phyloP scores from a whole-genome alignment of 2,113 vertebrate species.

The Callipepla californica region DNA sequence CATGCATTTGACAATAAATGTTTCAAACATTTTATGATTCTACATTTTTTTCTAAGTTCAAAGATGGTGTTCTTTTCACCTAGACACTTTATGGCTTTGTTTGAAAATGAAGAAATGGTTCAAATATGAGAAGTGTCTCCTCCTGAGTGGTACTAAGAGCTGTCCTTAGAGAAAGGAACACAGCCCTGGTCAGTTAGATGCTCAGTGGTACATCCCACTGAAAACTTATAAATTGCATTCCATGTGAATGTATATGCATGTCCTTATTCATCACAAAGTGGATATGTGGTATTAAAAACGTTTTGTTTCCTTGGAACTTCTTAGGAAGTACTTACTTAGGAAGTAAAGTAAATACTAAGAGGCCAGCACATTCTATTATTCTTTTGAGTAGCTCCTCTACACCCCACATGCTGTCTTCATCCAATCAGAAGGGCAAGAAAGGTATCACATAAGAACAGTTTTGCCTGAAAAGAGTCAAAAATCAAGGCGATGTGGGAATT shows the following conservation, averaged over 20 bases:
- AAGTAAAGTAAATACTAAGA: not conserved
- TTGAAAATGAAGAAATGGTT: not conserved
- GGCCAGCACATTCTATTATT: not conserved
- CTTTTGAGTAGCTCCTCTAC: not conserved
- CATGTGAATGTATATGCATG: not conserved
- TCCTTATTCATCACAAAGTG: not conserved
- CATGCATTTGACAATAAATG: not conserved
- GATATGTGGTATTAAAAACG: not conserved
- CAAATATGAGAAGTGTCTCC: not conserved
- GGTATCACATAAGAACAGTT: not conserved
- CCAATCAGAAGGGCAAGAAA: not conserved
- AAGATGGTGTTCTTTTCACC: not conserved
- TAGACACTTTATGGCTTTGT: not conserved
- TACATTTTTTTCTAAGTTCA: not conserved
- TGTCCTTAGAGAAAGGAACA: not conserved
- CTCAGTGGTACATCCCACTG: not conserved
- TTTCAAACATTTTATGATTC: not conserved
- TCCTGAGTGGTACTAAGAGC: not conserved
- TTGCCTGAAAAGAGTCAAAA: not conserved
- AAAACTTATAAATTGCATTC: not conserved
- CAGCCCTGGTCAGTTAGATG: not conserved
- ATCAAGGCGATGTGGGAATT: not conserved
- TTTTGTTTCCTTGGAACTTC: not conserved
- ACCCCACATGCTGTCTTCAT: accelerated
- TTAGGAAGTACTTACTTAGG: too few relatives aligned